A percentile compares a stretch with the other conserved stretches of the same genome.
Evolutionary conservation across 1,140 invertebrate species (phyloP).

Genomic region (Trichoplusia ni): DNA sequence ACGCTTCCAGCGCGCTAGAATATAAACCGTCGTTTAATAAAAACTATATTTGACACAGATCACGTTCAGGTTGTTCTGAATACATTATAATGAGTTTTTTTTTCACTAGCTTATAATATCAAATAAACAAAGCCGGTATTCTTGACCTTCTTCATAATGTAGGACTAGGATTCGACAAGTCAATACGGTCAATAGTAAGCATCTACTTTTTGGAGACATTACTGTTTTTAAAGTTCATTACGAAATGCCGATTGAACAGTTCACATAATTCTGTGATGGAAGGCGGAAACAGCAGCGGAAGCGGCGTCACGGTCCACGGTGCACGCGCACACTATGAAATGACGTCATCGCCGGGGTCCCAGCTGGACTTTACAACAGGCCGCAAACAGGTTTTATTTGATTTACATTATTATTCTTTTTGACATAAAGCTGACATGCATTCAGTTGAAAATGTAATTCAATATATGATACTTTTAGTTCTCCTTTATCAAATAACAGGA

Average conservation of each 20-base stretch:
- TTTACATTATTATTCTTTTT: slow-evolving; percentile 5
- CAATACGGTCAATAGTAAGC: not conserved
- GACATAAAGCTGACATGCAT: slow-evolving; percentile 10
- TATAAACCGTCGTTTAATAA: slow-evolving; percentile 3
- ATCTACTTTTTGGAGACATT: not conserved
- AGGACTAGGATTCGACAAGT: slow-evolving; percentile 7
- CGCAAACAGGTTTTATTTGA: slow-evolving; percentile 31
- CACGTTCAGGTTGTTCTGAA: slow-evolving; percentile 9
- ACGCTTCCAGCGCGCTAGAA: not conserved
- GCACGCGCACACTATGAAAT: slow-evolving; percentile 58
- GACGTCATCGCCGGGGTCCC: slow-evolving; percentile 55
- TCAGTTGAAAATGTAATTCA: slow-evolving; percentile 26
- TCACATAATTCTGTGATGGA: slow-evolving; percentile 61
- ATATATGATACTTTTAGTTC: slow-evolving; percentile 39
- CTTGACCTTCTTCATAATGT: slow-evolving; percentile 29
- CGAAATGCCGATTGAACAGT: slow-evolving; percentile 55
- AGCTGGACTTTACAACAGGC: slow-evolving; percentile 20
- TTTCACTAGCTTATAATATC: not conserved
- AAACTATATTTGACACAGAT: slow-evolving; percentile 25
- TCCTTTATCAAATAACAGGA: slow-evolving; percentile 41
- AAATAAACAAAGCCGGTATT: slow-evolving; percentile 15
- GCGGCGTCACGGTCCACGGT: slow-evolving; percentile 65
- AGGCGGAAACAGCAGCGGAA: slow-evolving; percentile 74
- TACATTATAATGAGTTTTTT: slow-evolving; percentile 10
- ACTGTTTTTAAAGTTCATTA: slow-evolving; percentile 31